These are phyloP conservation scores for Apodemia zela DNA, from an alignment of 2,888 invertebrate species.

Conservation along the genomic window DNA sequence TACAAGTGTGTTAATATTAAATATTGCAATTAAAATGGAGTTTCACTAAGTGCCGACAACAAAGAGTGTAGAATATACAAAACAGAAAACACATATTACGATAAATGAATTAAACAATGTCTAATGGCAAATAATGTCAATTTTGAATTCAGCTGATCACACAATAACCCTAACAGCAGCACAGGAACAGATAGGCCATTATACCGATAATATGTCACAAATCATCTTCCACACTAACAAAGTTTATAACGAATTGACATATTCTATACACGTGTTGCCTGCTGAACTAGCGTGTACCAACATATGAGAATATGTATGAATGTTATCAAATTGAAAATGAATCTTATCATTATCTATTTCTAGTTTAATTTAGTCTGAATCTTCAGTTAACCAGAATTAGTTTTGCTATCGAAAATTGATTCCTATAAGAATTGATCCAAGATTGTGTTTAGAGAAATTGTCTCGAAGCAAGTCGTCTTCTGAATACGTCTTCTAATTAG, in stretches of 20 bases:
- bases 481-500: constrained; percentile 37
- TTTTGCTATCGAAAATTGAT: constrained; percentile 37
- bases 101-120: not conserved
- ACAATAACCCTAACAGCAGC: constrained; percentile 67
- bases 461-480: constrained; percentile 25
- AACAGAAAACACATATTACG: not conserved
- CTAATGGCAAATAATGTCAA: constrained; percentile 37
- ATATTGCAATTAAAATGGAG: no score
- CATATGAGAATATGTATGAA: constrained; percentile 36
- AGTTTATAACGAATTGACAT: constrained; percentile 79
- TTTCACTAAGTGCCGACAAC: no score
- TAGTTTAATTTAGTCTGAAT: constrained; percentile 30
- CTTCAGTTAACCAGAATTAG: constrained; percentile 27
- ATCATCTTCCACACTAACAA: constrained; percentile 71
- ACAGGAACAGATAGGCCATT: constrained; percentile 68
- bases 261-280: constrained; percentile 71
- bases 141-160: constrained; percentile 55
- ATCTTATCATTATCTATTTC: constrained; percentile 32
- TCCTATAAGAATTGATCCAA: constrained; percentile 35
- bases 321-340: constrained; percentile 29
- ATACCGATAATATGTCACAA: constrained; percentile 77
- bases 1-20: no score
- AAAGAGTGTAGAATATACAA: no score
- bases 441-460: constrained; percentile 34
- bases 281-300: constrained; percentile 40